Evolutionary conservation across 2,888 invertebrate genomes (phyloP), one percentile per base, ranked within the genome.

Genomic region (Oligia fasciuncula): DNA sequence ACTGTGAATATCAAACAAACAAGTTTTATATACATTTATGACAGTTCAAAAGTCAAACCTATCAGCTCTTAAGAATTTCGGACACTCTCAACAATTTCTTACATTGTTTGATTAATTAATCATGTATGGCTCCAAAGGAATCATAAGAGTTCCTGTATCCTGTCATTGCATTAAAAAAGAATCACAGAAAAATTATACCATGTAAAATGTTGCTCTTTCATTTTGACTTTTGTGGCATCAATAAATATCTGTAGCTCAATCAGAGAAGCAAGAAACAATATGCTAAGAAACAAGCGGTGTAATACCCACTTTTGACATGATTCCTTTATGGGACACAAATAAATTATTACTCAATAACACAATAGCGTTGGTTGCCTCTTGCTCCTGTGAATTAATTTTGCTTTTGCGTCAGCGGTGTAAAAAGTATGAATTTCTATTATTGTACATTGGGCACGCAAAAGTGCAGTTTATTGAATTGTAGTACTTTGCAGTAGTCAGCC

Each of bases 401-500:
- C 23, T 73, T 62, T 23, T 29, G 46, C 11, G 19, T 14, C 66
- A 54, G 79, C 40, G 2, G 70, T 80, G 69, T 62, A n/a, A 46
- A 43, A 72, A 66, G 19, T 76, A 73, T 68, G n/a, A 13, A 72
- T 63, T n/a, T 76, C 62, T 66, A 67, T 62, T 74, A 67, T 66
- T 69, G 9, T 78, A 83, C 75, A 87, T 78, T 83, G 76, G 65
- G 78, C 84, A 90, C 87, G 83, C 43, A 66, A 84, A 63, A 68
- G 79, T 87, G 85, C 65, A 70, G 75, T 62, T 70, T 80, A 85
- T 70, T 83, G 60, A 81, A 76, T 76, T 73, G 9, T 80, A 71
- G 51, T 81, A 88, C 83, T 86, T 86, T 89, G 80, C 77, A 77
- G 87, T 91, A 88, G 86, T 88, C 90, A 57, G 85, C 77, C 54